Base-by-base conservation (phyloP, 37 sponge, comb jelly and placozoan species). In the Diacarnus erythraeanus region DNA sequence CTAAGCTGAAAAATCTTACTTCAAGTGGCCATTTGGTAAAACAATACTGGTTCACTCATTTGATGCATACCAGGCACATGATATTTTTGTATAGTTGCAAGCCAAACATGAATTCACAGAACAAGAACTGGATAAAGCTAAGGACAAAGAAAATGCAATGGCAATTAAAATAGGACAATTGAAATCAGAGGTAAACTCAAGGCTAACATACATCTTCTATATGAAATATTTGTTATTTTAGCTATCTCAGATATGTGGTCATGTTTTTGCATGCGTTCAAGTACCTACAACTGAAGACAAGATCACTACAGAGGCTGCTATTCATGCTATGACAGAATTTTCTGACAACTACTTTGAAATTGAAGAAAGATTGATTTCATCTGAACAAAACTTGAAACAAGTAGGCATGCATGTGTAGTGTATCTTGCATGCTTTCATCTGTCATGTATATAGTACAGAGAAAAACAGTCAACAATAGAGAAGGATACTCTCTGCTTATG, bases 11-110 rank as follows among this genome's bases (percentile, higher is more conserved):
- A 41, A 59, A 36, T 71, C 61, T 41, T 3, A 21, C 59, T 40
- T 56, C 59, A 43, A 39, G 31, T 71, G 39, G 63, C 21, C 69
- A 38, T 71, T n/a, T 59, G 72, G 81, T 80, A 58, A 9, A 40
- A 37, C 20, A 29, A 25, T 12, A 2, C 29, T 15, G 15, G 33
- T 57, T 29, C 12, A 17, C 3, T 9, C 34, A 9, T 56, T 38
- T 29, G 57, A 12, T 63, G 64, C 22, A 34, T 30, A 64, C 34
- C 30, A 41, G 3, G 35, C 27, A 10, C 3, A 10, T 39, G 33
- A 31, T 27, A 23, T 21, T 5, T 58, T 4, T 39, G 12, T 58
- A 30, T 38, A 77, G 77, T 27, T 63, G 25, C 65, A 77, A 38
- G 64, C 64, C 22, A 77, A 63, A 27, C 42, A 40, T 2, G 43